A percentile compares a stretch with the other conserved stretches of the same genome.
Conservation (phyloP, 2,888 invertebrate species). For the Saturnia pavonia region DNA sequence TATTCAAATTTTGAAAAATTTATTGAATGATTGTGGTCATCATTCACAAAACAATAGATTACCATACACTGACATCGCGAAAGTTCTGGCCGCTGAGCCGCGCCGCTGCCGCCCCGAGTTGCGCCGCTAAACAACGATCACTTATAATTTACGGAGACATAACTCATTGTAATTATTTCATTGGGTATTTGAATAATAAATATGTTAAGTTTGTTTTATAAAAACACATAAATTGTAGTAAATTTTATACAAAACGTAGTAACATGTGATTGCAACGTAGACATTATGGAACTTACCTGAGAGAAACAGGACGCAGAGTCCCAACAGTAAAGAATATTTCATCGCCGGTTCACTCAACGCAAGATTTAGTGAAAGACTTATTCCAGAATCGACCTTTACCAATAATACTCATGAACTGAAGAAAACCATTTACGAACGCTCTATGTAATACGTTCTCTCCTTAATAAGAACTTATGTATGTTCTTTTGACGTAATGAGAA, state of each 20-base stretch:
- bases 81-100: background rate
- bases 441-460: background rate
- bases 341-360: conserved; percentile 41
- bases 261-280: conserved; percentile 34
- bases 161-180: background rate
- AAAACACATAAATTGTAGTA: background rate
- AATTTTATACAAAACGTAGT: background rate
- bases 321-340: conserved; percentile 67
- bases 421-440: background rate
- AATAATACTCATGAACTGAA: background rate
- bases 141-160: background rate
- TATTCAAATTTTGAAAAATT: no score
- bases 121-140: no score
- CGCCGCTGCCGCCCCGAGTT: no score
- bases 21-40: background rate
- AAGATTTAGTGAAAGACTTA: conserved; percentile 17
- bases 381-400: background rate
- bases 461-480: no score
- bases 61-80: background rate
- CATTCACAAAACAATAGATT: background rate
- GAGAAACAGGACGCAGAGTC: conserved; percentile 63
- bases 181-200: background rate
- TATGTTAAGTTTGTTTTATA: conserved; percentile 5
- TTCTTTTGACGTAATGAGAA: conserved; percentile 14
- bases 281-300: conserved; percentile 57